A percentile compares a stretch with the other conserved stretches of the same genome.
These are phyloP conservation scores for Catharus minimus DNA, from an alignment of 2,113 vertebrate genomes.

Conservation along the genomic window DNA sequence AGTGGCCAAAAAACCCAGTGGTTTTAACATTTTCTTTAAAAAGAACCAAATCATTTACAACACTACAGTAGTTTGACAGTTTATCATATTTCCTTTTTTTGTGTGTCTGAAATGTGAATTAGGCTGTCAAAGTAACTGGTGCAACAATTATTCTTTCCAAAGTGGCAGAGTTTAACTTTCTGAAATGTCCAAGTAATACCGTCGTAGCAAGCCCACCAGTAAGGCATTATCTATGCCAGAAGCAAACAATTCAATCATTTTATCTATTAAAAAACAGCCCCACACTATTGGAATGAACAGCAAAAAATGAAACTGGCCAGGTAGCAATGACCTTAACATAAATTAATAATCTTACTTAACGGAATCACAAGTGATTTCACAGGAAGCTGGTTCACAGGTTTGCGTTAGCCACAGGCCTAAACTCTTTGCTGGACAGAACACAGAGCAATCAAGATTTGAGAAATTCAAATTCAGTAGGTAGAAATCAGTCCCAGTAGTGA, in stretches of 20 bases:
- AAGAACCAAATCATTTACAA: background rate
- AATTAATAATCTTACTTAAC: background rate
- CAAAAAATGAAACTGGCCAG: background rate
- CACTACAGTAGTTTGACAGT: background rate
- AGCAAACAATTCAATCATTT: background rate
- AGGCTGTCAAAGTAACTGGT: background rate
- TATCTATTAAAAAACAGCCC: background rate
- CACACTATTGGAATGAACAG: background rate
- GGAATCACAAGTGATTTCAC: background rate
- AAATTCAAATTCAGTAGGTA: background rate
- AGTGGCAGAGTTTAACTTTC: constrained; percentile 1
- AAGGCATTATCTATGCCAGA: background rate
- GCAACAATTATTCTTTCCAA: constrained; percentile 19
- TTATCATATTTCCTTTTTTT: background rate
- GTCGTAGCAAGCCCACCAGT: background rate
- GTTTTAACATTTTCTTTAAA: background rate
- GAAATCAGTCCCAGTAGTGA: background rate
- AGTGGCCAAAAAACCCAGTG: background rate
- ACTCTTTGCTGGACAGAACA: background rate
- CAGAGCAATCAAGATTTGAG: background rate
- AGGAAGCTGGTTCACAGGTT: background rate
- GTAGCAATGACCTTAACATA: fast-evolving
- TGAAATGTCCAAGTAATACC: background rate
- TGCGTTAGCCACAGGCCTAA: background rate
- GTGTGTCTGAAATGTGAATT: constrained; percentile 11